These are phyloP conservation scores for Lytechinus variegatus DNA, from an alignment of 35 echinoderm and acorn worm species.

Conservation along the genomic window DNA sequence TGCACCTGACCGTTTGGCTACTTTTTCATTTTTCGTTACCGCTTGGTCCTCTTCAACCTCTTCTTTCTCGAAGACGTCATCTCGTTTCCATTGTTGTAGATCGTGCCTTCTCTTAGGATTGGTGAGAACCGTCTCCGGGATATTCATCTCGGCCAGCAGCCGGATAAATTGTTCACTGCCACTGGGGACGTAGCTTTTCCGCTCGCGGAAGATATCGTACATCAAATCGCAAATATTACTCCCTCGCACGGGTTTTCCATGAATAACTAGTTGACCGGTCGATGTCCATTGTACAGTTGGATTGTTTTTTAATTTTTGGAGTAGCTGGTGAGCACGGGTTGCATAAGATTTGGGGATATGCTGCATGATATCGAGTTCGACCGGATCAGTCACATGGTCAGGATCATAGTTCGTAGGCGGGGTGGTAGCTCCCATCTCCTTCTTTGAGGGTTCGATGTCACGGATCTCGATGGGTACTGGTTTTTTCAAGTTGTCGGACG, in stretches of 20 bases:
- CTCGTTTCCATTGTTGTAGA: conserved; percentile 44
- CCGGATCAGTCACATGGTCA: not conserved
- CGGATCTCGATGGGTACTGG: conserved; percentile 9
- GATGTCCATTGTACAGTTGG: conserved; percentile 42
- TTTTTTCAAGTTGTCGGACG: not conserved
- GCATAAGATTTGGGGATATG: conserved; percentile 14
- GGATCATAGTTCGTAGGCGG: not conserved
- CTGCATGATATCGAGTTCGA: conserved; percentile 33
- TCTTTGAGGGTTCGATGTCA: not conserved
- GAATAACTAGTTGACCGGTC: conserved; percentile 28
- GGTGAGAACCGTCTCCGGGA: conserved; percentile 50
- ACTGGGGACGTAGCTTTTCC: conserved; percentile 25
- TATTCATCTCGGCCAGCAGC: conserved; percentile 49
- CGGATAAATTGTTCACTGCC: conserved; percentile 58
- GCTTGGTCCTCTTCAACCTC: not conserved
- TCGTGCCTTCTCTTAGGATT: conserved; percentile 33
- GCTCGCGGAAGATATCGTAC: conserved; percentile 52
- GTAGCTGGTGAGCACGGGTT: not conserved
- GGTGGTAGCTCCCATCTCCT: not conserved
- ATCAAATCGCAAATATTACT: conserved; percentile 59
- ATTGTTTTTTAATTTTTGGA: conserved; percentile 52
- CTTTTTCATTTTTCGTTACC: not conserved
- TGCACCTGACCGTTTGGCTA: not conserved
- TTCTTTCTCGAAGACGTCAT: not conserved
- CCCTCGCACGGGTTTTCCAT: conserved; percentile 5